These are phyloP conservation scores for Nothoprocta perdicaria DNA, from an alignment of 2,113 vertebrate genomes.

Conservation along the genomic window DNA sequence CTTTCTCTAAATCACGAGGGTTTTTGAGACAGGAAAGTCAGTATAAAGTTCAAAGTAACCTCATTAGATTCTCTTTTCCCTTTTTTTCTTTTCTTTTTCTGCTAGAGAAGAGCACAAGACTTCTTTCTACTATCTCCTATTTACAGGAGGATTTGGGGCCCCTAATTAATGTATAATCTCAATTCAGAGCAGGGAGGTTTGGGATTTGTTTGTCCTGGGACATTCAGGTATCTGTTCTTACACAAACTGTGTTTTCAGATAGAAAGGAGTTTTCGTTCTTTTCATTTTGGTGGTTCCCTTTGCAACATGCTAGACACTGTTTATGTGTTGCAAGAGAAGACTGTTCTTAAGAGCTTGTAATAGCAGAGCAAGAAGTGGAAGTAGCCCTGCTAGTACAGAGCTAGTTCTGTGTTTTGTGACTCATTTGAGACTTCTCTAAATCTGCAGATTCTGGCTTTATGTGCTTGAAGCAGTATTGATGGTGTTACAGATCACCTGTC, in stretches of 20 bases:
- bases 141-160: neutral
- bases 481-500: neutral
- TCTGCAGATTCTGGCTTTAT: neutral
- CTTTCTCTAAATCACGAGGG: neutral
- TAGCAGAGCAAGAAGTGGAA: neutral
- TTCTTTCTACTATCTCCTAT: neutral
- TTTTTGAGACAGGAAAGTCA: too few species aligned
- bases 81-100: too few species aligned
- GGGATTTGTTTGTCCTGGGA: neutral
- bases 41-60: neutral
- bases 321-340: neutral
- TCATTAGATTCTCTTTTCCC: neutral
- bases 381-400: neutral
- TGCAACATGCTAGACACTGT: neutral
- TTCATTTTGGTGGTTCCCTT: neutral
- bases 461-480: fast-evolving
- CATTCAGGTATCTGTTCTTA: neutral
- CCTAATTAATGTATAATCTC: neutral
- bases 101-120: neutral
- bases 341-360: neutral
- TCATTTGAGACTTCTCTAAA: neutral
- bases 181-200: neutral
- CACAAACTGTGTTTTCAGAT: neutral
- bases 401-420: neutral
- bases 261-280: neutral